Percentiles rank a stretch among this genome's conserved stretches.
phyloP scores from a whole-genome alignment of 1,140 invertebrate genomes.

The Ostrea denselamellosa region DNA sequence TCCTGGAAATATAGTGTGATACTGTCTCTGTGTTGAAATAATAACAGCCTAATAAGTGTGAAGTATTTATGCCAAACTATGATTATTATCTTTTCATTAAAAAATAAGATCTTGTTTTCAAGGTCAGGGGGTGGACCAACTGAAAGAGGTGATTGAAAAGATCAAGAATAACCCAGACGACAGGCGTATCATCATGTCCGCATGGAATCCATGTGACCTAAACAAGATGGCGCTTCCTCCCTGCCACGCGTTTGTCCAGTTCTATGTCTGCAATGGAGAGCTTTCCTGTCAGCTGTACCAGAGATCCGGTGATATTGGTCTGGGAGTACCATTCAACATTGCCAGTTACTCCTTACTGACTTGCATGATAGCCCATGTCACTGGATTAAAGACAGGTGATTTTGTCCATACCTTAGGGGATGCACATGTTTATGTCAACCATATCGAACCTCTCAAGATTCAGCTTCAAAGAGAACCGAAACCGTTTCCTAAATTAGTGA shows the following conservation, averaged over 20 bases:
- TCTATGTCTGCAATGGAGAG: constrained; percentile 91
- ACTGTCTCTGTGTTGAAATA: too few relatives aligned
- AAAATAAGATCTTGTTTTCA: background rate
- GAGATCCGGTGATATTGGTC: constrained; percentile 97
- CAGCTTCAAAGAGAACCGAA: constrained; percentile 87
- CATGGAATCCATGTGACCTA: constrained; percentile 97
- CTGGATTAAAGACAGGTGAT: constrained; percentile 93
- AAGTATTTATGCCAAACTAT: too few relatives aligned
- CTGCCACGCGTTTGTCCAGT: constrained; percentile 97
- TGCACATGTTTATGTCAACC: constrained; percentile 97
- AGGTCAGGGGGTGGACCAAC: constrained; percentile 93
- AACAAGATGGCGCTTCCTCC: constrained; percentile 97
- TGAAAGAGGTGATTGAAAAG: constrained; percentile 85
- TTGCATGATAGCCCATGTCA: constrained; percentile 97
- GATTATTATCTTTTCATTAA: too few relatives aligned
- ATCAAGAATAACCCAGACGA: constrained; percentile 91
- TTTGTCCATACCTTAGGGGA: constrained; percentile 98
- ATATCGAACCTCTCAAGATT: constrained; percentile 89
- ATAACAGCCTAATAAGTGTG: too few relatives aligned
- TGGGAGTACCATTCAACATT: constrained; percentile 99
- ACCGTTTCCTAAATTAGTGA: constrained; percentile 90
- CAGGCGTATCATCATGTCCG: constrained; percentile 93
- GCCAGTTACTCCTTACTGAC: constrained; percentile 97
- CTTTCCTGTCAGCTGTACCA: constrained; percentile 97
- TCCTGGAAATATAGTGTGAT: too few relatives aligned